Evolutionary conservation across 2,888 invertebrate genomes (phyloP).

Genomic region (Lysandra coridon): DNA sequence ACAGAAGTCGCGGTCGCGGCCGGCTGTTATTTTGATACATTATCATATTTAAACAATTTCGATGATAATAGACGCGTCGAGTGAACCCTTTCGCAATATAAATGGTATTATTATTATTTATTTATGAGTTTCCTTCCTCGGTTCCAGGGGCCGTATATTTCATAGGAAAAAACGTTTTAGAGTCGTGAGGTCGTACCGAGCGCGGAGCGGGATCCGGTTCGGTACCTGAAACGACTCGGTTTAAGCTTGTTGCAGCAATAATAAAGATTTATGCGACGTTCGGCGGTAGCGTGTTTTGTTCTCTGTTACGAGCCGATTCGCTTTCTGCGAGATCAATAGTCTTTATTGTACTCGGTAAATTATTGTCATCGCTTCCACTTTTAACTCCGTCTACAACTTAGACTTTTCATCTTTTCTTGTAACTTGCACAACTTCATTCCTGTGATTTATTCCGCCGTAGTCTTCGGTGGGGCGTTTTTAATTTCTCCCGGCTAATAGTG

Average conservation of each 20-base stretch:
- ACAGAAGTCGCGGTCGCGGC: constrained; percentile 77
- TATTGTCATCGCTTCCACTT: constrained; percentile 69
- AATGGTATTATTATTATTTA: constrained; percentile 81
- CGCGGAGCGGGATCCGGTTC: constrained; percentile 69
- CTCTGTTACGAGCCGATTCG: constrained; percentile 76
- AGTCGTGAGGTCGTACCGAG: constrained; percentile 76
- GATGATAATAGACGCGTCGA: constrained; percentile 80
- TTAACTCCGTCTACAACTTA: constrained; percentile 65
- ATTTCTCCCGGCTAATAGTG: constrained; percentile 33
- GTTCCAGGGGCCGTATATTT: constrained; percentile 76
- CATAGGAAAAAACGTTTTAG: constrained; percentile 77
- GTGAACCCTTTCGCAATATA: constrained; percentile 80
- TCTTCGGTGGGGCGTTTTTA: background rate
- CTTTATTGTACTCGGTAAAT: constrained; percentile 74
- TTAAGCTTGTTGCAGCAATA: constrained; percentile 79
- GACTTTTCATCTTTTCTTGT: constrained; percentile 67
- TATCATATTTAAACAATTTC: constrained; percentile 81
- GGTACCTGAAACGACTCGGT: constrained; percentile 76
- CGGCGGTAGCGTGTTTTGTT: constrained; percentile 79
- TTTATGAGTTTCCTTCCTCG: constrained; percentile 78
- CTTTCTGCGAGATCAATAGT: constrained; percentile 78
- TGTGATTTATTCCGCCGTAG: constrained; percentile 36
- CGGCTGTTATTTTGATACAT: constrained; percentile 79
- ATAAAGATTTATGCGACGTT: constrained; percentile 80
- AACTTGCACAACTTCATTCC: constrained; percentile 45